phyloP scores from a whole-genome alignment of 2,113 vertebrate genomes.

The Dasyurus viverrinus region DNA sequence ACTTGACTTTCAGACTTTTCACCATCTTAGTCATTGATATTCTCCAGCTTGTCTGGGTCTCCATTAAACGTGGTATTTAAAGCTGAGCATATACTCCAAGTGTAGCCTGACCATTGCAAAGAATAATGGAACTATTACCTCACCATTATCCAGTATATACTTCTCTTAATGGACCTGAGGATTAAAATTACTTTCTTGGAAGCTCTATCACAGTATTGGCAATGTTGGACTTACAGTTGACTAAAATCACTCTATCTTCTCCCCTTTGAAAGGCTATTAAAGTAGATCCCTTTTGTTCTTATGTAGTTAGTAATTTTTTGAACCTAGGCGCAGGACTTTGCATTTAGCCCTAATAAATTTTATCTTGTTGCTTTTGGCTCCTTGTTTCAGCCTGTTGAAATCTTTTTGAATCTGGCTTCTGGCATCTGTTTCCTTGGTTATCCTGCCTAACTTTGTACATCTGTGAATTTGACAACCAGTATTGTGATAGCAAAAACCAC shows the following conservation, averaged over 20 bases:
- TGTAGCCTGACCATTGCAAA: background rate
- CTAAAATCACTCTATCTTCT: slow-evolving; percentile 47
- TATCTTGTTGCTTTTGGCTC: slow-evolving; percentile 58
- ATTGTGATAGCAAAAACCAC: slow-evolving; percentile 46
- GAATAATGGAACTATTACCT: background rate
- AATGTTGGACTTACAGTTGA: slow-evolving; percentile 14
- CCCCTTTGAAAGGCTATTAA: slow-evolving; percentile 37
- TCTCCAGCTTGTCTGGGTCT: background rate
- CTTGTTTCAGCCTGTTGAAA: slow-evolving; percentile 44
- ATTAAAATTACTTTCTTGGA: slow-evolving; percentile 4
- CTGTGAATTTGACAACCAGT: slow-evolving; percentile 48
- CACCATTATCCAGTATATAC: background rate
- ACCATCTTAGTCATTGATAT: background rate
- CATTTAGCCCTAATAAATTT: slow-evolving; percentile 52
- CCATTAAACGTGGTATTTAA: background rate
- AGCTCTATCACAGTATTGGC: background rate
- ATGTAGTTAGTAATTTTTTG: slow-evolving; percentile 51
- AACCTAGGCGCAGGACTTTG: slow-evolving; percentile 47
- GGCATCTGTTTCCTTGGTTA: slow-evolving; percentile 50
- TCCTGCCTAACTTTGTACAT: slow-evolving; percentile 46
- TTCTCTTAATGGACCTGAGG: background rate
- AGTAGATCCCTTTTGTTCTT: slow-evolving; percentile 49
- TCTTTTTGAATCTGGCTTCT: slow-evolving; percentile 61
- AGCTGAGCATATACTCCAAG: background rate
- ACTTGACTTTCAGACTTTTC: background rate